Base-by-base conservation (phyloP, 2,888 invertebrate genomes). In the Sylvicola cinctus region DNA sequence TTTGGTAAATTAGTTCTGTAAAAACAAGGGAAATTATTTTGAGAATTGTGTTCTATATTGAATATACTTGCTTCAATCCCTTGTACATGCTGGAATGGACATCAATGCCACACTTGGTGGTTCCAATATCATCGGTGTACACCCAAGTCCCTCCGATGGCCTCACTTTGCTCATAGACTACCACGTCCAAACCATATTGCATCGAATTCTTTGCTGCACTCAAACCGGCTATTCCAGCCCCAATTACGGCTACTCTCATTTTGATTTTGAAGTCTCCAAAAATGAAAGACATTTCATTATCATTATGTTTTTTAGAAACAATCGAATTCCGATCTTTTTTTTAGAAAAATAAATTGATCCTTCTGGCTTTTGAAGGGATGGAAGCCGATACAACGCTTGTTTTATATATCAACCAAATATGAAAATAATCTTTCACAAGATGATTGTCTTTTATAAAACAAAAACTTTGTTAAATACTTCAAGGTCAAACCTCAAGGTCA, bases 11-110 rank as follows among this genome's bases (percentile, higher is more conserved):
- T 91, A 0, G 90, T 88, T 47, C 90, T 90, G 63, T 29, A 66
- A 63, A 41, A 29, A 33, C 16, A 27, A 15, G 11, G 12, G 27
- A 25, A 17, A 16, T 32, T 13, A 28, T 14, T 29, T 7, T 25
- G 3, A 32, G 20, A 3, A 28, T 15, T 23, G 7, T 33, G 6
- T 5, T 5, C 31, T 32, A 8, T 26, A 23, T 29, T 8, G 5
- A 8, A 29, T n/a, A 6, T 16, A 43, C 50, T 54, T 55, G 87
- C 90, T 75, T 75, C 36, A 93, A 63, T 48, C 76, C 78, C 48
- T 78, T 70, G 50, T 93, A 93, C 85, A 91, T 88, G 58, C 85
- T 85, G 32, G 87, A 80, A 52, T 87, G 87, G 25, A 88, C 70
- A 1, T 81, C 79, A 34, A 79, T 61, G 1, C 83, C 84, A 49